Conservation (phyloP, 2,797 vertebrate species). For the Hapalemur alaotrensis region DNA sequence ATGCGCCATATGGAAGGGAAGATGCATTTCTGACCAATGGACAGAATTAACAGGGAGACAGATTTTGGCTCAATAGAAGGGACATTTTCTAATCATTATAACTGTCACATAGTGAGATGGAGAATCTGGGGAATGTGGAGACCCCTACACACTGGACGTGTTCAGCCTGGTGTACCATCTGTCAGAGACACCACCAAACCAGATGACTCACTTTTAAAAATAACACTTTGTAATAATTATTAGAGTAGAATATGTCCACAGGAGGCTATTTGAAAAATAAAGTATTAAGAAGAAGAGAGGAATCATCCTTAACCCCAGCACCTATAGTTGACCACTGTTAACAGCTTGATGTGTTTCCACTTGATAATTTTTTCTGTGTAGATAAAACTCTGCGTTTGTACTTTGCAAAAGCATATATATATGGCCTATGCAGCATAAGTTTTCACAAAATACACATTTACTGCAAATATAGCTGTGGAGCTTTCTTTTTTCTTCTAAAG, state of each 20-base stretch:
- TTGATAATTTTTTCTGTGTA: neutral
- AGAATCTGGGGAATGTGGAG: neutral
- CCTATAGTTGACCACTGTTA: neutral
- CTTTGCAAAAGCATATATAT: neutral
- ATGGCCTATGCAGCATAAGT: neutral
- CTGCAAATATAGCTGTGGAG: neutral
- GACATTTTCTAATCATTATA: slow-evolving; percentile 25
- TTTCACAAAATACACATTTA: neutral
- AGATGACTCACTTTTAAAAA: slow-evolving; percentile 43
- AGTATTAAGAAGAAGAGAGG: neutral
- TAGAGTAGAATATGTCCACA: neutral
- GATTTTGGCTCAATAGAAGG: neutral
- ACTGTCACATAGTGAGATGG: neutral
- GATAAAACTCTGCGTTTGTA: neutral
- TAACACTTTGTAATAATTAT: neutral
- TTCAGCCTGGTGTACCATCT: slow-evolving; percentile 26
- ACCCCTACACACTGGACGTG: neutral
- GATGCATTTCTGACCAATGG: slow-evolving; percentile 4
- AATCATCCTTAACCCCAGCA: neutral
- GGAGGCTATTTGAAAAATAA: neutral
- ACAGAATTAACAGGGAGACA: neutral
- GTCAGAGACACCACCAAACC: neutral
- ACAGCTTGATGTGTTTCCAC: neutral
- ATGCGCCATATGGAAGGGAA: neutral
- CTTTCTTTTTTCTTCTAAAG: neutral